phyloP scores from a whole-genome alignment of 2,113 vertebrate species.

The human (Homo sapiens) region DNA sequence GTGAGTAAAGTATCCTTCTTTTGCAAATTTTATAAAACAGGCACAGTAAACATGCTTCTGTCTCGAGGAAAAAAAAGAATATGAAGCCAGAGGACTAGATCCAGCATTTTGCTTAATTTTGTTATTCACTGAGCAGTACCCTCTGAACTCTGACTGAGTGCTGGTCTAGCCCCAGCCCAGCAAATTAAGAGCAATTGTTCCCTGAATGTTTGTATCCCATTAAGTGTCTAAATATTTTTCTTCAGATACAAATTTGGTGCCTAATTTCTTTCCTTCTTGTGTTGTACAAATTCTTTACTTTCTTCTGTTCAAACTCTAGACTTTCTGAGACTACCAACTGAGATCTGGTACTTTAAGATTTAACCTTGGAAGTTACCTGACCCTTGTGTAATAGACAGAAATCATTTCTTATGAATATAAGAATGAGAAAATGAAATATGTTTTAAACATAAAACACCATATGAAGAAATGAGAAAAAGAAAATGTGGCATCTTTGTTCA shows the following conservation, averaged over 20 bases:
- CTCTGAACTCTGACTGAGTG: neutral
- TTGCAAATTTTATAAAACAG: neutral
- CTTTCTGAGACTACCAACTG: neutral
- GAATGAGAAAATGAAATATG: slow-evolving; percentile 6
- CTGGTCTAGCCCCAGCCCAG: neutral
- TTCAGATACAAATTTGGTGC: neutral
- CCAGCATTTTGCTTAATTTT: neutral
- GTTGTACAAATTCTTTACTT: neutral
- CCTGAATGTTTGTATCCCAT: neutral
- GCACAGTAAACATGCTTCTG: neutral
- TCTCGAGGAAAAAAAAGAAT: neutral
- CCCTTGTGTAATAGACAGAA: neutral
- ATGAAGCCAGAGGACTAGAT: neutral
- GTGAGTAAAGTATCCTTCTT: neutral
- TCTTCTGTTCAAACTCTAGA: neutral
- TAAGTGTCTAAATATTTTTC: neutral
- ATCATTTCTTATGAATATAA: slow-evolving; percentile 3
- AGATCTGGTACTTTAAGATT: neutral
- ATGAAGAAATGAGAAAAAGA: neutral
- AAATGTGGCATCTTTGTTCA: neutral
- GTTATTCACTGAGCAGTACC: neutral
- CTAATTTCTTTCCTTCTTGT: neutral
- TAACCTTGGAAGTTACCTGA: neutral
- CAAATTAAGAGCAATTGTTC: neutral
- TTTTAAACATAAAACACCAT: neutral